These are phyloP conservation scores for Epistrophe grossulariae DNA, from an alignment of 2,888 invertebrate species.

Conservation along the genomic window DNA sequence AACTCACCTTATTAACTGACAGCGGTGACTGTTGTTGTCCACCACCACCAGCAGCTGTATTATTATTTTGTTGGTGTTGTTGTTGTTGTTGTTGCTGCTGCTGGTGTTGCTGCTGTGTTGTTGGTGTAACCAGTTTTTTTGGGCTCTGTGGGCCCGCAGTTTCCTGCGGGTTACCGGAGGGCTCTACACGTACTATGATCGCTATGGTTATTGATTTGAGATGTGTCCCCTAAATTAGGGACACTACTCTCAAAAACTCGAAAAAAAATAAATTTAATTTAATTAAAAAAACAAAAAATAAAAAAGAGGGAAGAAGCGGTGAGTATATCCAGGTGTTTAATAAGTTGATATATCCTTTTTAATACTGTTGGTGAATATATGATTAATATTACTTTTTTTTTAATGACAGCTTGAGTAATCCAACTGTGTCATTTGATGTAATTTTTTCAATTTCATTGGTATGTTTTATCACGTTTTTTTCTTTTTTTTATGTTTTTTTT, in stretches of 20 bases:
- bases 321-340: slow-evolving; percentile 18
- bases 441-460: slow-evolving; percentile 14
- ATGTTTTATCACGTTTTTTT: slow-evolving; percentile 13
- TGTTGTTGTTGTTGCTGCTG: slow-evolving; percentile 60
- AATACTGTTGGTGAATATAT: background rate
- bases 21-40: slow-evolving; percentile 73
- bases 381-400: background rate
- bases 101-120: slow-evolving; percentile 65
- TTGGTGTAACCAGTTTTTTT: slow-evolving; percentile 76
- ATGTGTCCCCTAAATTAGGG: slow-evolving; percentile 75
- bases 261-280: slow-evolving; percentile 49
- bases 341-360: slow-evolving; percentile 26
- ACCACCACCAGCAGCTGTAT: slow-evolving; percentile 69
- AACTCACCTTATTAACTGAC: slow-evolving; percentile 74
- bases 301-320: background rate
- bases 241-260: slow-evolving; percentile 74
- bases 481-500: background rate
- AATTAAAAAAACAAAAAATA: slow-evolving; percentile 30
- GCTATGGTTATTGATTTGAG: slow-evolving; percentile 77
- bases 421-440: slow-evolving; percentile 45
- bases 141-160: slow-evolving; percentile 79
- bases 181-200: slow-evolving; percentile 80
- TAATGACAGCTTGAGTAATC: slow-evolving; percentile 42
- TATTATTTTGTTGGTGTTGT: slow-evolving; percentile 71
- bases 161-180: slow-evolving; percentile 79